A percentile compares a stretch with the other conserved stretches of the same genome.
These are phyloP conservation scores for Hybognathus amarus DNA, from an alignment of 2,797 vertebrate species.

Conservation along the genomic window DNA sequence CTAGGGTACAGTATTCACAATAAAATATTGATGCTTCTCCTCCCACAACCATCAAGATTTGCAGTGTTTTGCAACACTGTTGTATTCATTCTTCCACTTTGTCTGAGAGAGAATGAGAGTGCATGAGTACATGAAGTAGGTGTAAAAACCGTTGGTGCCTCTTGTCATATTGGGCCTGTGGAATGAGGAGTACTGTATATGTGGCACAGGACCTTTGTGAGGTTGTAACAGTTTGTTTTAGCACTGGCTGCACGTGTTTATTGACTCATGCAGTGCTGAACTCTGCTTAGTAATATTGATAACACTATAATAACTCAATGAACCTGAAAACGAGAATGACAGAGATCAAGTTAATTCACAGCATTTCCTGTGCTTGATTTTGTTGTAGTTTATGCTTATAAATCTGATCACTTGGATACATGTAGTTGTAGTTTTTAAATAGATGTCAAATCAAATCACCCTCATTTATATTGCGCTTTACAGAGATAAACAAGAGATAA, in stretches of 20 bases:
- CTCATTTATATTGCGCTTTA: too few relatives aligned
- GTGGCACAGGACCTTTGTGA: neutral
- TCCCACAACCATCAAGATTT: constrained; percentile 57
- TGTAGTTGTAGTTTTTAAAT: neutral
- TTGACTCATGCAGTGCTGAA: constrained; percentile 9
- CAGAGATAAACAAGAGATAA: too few relatives aligned
- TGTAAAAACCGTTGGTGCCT: neutral
- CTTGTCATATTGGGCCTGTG: neutral
- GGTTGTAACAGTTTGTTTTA: neutral
- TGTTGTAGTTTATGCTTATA: neutral
- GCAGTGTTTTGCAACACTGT: constrained; percentile 52
- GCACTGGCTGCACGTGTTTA: constrained; percentile 5
- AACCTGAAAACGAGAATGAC: neutral
- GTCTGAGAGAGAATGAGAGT: constrained; percentile 9
- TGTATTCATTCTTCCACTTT: constrained; percentile 18
- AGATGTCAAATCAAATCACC: neutral
- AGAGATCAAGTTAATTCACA: neutral
- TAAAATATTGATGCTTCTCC: constrained; percentile 71
- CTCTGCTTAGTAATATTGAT: neutral
- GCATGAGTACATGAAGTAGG: neutral
- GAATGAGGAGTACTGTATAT: neutral
- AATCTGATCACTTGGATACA: neutral
- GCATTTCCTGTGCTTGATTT: neutral
- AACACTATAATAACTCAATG: neutral
- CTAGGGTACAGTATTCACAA: constrained; percentile 61